Percentiles rank a stretch among this genome's conserved stretches.
phyloP scores from a whole-genome alignment of 2,888 invertebrate species.

The Leucoptera coffeella region DNA sequence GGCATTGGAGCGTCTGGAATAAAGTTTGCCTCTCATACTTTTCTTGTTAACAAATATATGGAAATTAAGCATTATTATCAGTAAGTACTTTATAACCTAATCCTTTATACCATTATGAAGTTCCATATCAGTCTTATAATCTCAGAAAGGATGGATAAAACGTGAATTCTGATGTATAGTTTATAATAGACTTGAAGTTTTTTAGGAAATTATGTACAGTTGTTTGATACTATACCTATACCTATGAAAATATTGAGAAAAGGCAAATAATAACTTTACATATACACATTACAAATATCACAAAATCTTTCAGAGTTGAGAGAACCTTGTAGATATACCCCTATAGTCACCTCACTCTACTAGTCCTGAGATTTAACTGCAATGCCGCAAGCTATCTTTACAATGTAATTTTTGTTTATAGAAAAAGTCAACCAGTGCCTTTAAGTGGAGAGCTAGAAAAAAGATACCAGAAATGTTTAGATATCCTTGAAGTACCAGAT shows the following conservation, averaged over 20 bases:
- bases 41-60: slow-evolving; percentile 55
- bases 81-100: slow-evolving; percentile 24
- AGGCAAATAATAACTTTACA: slow-evolving; percentile 3
- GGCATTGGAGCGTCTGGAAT: slow-evolving; percentile 19
- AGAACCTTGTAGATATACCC: too few species aligned
- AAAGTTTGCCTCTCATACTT: slow-evolving; percentile 56
- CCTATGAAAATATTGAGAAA: slow-evolving; percentile 1
- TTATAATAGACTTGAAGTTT: too few species aligned
- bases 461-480: slow-evolving; percentile 51
- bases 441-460: slow-evolving; percentile 40
- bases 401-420: too few species aligned
- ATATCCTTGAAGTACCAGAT: slow-evolving; percentile 50
- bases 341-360: too few species aligned
- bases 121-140: too few species aligned
- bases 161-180: too few species aligned
- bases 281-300: not conserved
- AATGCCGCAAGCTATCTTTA: too few species aligned
- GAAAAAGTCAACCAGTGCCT: slow-evolving; percentile 54
- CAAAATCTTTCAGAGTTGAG: slow-evolving; percentile 7
- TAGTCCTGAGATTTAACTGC: too few species aligned
- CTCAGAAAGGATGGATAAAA: too few species aligned
- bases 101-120: not conserved
- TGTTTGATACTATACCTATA: too few species aligned
- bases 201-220: too few species aligned
- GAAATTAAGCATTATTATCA: slow-evolving; percentile 59